These are phyloP conservation scores for Platerodrilus igneus DNA, from an alignment of 2,888 invertebrate species.

Conservation along the genomic window DNA sequence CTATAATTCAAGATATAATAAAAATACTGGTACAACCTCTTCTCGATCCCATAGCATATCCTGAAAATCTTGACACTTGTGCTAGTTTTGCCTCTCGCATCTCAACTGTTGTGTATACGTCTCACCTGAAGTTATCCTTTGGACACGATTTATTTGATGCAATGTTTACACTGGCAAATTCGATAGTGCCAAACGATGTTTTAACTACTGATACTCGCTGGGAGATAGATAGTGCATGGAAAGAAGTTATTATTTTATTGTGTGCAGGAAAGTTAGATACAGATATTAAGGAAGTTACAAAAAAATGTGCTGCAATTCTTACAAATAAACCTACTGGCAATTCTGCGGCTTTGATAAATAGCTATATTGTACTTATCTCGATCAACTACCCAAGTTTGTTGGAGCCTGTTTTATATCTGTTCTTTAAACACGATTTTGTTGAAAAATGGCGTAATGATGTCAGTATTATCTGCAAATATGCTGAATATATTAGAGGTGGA, in stretches of 20 bases:
- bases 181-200: constrained; percentile 41
- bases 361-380: constrained; percentile 34
- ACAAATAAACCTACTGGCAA: constrained; percentile 12
- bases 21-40: constrained; percentile 44
- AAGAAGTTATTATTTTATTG: constrained; percentile 49
- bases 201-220: constrained; percentile 51
- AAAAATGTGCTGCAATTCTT: constrained; percentile 40
- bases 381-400: constrained; percentile 32
- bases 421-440: constrained; percentile 33
- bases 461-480: constrained; percentile 29
- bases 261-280: constrained; percentile 23
- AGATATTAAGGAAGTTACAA: constrained; percentile 37
- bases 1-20: constrained; percentile 45
- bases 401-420: constrained; percentile 29
- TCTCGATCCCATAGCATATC: constrained; percentile 33
- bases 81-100: constrained; percentile 53
- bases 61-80: constrained; percentile 48
- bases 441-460: constrained; percentile 22
- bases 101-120: constrained; percentile 50
- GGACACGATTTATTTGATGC: constrained; percentile 48
- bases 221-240: constrained; percentile 57
- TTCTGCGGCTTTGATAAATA: constrained; percentile 32
- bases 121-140: constrained; percentile 44
- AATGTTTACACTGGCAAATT: constrained; percentile 49
- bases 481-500: constrained; percentile 37